Evolutionary conservation across 2,888 invertebrate genomes (phyloP), one percentile per base, ranked within the genome.

Genomic region (Eulithis prunata): DNA sequence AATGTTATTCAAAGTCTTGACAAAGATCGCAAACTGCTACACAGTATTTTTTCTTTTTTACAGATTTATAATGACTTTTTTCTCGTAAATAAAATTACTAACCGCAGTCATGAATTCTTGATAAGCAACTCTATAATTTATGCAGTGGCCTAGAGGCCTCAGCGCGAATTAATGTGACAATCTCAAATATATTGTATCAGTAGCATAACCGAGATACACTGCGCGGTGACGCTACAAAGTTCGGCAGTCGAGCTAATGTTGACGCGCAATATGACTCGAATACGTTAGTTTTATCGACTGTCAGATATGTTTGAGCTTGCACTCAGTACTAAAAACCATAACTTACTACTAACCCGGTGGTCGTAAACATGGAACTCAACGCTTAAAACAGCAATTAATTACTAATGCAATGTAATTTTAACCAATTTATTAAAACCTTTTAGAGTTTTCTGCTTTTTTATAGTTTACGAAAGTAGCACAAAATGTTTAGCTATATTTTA

Each of bases 301-400:
- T 32, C 32, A 32, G 32, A 32, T 32, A 5, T 32, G 32, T 32
- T 32, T 3, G 32, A n/a, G 47, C 46, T 51, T n/a, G 41, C 10
- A 5, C 6, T 32, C 41, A n/a, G 21, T 36, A 45, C 57, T 67
- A 55, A 69, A 65, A 52, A 21, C 54, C 65, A 49, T 65, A 69
- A 57, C 54, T 69, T 69, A 57, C 57, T 65, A 62, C 45, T 66
- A 69, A 66, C 67, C 63, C 57, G 60, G 49, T 56, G 66, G 43
- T 71, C 70, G 64, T 73, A 69, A 71, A 75, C 71, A 71, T 70
- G 73, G 69, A 66, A 68, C 61, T 66, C 71, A 66, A 68, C 73
- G 71, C 69, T 74, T 69, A 63, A 61, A 74, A 66, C 51, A 55
- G 54, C 68, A 64, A 68, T 71, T 69, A 67, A 69, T 63, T 41